A percentile compares a stretch with the other conserved stretches of the same genome.
Conservation (phyloP, 2,888 invertebrate species). For the Ariolimax columbianus region DNA sequence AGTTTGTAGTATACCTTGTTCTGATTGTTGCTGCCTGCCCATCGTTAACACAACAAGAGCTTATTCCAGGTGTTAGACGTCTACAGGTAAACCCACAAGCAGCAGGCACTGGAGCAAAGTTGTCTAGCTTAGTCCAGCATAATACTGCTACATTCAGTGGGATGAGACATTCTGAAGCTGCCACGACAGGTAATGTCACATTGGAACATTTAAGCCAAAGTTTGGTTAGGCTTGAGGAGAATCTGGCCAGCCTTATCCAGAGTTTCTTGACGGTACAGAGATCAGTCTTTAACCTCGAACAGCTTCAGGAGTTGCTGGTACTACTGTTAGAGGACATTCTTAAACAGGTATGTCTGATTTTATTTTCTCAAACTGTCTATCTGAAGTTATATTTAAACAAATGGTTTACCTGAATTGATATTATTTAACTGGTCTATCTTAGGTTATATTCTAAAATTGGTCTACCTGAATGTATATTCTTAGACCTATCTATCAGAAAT, state of each 20-base stretch:
- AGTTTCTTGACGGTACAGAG: slow-evolving; percentile 43
- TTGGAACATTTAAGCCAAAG: slow-evolving; percentile 18
- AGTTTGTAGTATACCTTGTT: not conserved
- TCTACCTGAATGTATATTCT: too few species aligned
- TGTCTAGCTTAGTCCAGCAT: too few species aligned
- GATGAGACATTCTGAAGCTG: not conserved
- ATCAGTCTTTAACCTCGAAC: slow-evolving; percentile 47
- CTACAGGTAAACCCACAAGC: not conserved
- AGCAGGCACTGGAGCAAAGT: too few species aligned
- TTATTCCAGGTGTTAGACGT: not conserved
- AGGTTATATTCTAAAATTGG: too few species aligned
- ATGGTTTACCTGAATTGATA: too few species aligned
- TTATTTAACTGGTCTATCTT: too few species aligned
- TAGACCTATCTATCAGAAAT: too few species aligned
- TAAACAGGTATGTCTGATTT: slow-evolving; percentile 31
- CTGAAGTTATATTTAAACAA: too few species aligned
- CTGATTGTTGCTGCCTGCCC: not conserved
- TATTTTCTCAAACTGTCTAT: not conserved
- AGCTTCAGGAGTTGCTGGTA: slow-evolving; percentile 47
- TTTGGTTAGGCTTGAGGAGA: slow-evolving; percentile 37
- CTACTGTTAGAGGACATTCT: slow-evolving; percentile 48
- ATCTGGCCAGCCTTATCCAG: slow-evolving; percentile 33
- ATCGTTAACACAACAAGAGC: not conserved
- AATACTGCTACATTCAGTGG: too few species aligned
- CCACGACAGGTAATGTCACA: slow-evolving; percentile 4